Percentiles rank a stretch among this genome's conserved stretches.
Conservation (phyloP, 1,140 invertebrate species). For the Leptinotarsa undecemlineata region DNA sequence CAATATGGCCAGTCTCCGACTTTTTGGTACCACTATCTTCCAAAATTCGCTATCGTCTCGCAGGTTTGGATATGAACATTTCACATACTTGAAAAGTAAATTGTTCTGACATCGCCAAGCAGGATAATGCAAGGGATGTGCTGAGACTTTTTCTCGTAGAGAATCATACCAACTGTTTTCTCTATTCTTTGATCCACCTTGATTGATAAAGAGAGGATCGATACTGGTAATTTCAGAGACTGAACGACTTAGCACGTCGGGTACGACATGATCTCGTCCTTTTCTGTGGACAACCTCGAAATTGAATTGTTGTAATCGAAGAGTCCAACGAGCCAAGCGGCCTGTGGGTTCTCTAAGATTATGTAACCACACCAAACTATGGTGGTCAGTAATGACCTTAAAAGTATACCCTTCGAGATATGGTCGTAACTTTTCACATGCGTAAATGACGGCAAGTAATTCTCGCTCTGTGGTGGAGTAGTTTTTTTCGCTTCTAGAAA, state of each 20-base stretch:
- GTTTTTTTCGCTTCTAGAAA: conserved; percentile 52
- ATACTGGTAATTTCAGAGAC: conserved; percentile 20
- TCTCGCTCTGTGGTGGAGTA: conserved; percentile 55
- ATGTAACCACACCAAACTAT: conserved; percentile 52
- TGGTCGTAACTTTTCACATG: conserved; percentile 27
- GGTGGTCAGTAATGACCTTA: conserved; percentile 57
- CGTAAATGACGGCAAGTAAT: conserved; percentile 40
- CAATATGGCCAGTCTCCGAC: conserved; percentile 31
- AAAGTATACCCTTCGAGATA: conserved; percentile 53
- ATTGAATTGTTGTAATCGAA: conserved; percentile 51
- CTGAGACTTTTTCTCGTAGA: background rate
- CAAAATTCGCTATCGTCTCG: conserved; percentile 25
- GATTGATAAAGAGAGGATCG: background rate
- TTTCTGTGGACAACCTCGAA: conserved; percentile 49
- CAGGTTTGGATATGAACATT: conserved; percentile 20
- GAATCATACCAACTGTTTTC: conserved; percentile 3
- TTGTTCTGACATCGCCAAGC: conserved; percentile 7
- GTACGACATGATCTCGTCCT: conserved; percentile 49
- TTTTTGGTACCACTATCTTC: conserved; percentile 43
- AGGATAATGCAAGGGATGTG: conserved; percentile 8
- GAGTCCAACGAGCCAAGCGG: conserved; percentile 39
- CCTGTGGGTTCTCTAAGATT: conserved; percentile 33
- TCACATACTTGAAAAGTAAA: background rate
- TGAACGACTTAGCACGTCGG: conserved; percentile 31
- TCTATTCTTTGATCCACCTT: background rate